These are phyloP conservation scores for Sabellastarte sp. DNA, from an alignment of 2,888 invertebrate species.

Conservation along the genomic window DNA sequence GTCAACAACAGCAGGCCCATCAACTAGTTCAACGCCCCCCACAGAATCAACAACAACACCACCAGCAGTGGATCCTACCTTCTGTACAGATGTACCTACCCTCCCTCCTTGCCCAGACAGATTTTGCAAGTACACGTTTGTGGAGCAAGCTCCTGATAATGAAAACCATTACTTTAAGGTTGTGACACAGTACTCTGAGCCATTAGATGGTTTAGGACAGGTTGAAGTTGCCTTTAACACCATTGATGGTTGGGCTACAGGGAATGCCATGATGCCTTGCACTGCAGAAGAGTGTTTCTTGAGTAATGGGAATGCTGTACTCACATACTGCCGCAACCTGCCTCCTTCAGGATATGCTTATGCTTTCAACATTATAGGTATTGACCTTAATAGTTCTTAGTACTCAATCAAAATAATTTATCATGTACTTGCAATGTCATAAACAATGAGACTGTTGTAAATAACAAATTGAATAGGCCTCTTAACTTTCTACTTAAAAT, in stretches of 20 bases:
- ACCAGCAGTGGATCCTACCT: not conserved
- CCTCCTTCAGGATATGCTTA: not conserved
- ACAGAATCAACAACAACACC: not conserved
- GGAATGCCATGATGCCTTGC: not conserved
- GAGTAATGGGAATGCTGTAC: not conserved
- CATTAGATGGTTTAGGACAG: not conserved
- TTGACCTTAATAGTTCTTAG: not conserved
- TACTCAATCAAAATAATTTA: not conserved
- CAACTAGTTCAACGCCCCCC: not conserved
- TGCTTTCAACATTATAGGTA: not conserved
- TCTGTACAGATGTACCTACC: not conserved
- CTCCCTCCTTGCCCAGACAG: not conserved
- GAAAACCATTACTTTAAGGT: not conserved
- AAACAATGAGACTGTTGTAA: no score
- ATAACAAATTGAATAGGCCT: no score
- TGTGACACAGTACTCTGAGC: not conserved
- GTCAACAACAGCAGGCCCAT: not conserved
- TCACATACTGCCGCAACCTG: not conserved
- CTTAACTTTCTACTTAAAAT: no score
- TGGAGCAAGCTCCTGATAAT: not conserved
- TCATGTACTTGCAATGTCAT: no score
- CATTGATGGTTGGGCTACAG: not conserved
- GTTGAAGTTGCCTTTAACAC: not conserved
- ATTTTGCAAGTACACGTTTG: not conserved
- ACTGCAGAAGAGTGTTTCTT: not conserved